These are phyloP conservation scores for Salminus brasiliensis DNA, from an alignment of 2,113 vertebrate species.

Conservation along the genomic window DNA sequence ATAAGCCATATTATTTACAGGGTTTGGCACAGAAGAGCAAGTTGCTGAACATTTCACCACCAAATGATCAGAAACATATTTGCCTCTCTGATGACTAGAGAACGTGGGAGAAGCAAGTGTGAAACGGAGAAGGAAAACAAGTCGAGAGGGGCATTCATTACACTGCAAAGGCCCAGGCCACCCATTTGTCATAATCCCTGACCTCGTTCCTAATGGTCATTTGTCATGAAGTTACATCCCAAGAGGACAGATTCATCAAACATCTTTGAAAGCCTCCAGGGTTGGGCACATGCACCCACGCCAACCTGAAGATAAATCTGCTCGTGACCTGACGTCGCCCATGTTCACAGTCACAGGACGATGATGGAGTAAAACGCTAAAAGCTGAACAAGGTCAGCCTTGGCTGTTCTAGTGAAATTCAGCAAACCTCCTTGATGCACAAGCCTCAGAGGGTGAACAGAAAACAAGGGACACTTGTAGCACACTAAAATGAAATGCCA, in stretches of 20 bases:
- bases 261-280: neutral
- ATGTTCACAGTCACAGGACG: neutral
- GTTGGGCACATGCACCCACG: neutral
- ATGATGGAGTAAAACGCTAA: neutral
- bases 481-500: neutral
- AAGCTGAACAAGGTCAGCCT: slow-evolving; percentile 8
- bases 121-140: neutral
- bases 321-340: neutral
- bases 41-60: neutral
- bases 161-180: neutral
- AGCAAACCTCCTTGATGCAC: neutral
- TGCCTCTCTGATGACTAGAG: neutral
- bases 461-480: neutral
- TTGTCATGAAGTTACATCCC: slow-evolving; percentile 14
- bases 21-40: neutral
- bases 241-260: neutral
- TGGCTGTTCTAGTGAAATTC: neutral
- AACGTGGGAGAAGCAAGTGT: slow-evolving; percentile 3
- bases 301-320: slow-evolving; percentile 10
- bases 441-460: neutral
- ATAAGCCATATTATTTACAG: neutral
- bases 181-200: slow-evolving; percentile 4
- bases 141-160: slow-evolving; percentile 2
- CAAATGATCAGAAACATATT: slow-evolving; percentile 39
- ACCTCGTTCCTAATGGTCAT: slow-evolving; percentile 17